Conservation (phyloP, 2,113 vertebrate species). For the Deroptyus accipitrinus region DNA sequence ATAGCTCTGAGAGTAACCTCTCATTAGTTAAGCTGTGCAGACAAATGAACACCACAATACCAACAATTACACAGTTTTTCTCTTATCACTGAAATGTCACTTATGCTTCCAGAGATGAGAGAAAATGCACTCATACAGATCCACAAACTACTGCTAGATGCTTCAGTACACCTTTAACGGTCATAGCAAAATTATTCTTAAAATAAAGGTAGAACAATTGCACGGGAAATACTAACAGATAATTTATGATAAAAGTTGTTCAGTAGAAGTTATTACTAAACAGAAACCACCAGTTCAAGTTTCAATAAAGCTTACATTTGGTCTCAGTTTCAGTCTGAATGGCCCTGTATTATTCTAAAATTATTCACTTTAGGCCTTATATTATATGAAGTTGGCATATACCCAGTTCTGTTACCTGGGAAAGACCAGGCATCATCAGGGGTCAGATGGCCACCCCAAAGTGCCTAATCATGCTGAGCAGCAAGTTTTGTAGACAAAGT, state of each 20-base stretch:
- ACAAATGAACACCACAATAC: neutral
- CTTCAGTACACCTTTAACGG: neutral
- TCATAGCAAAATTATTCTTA: neutral
- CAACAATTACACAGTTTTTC: neutral
- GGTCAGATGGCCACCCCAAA: neutral
- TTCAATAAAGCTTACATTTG: neutral
- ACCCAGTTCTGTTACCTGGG: neutral
- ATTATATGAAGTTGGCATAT: neutral
- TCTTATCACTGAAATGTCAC: neutral
- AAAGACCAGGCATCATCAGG: neutral
- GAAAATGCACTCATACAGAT: neutral
- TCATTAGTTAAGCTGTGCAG: neutral
- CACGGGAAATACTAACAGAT: neutral
- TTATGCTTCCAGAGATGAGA: neutral
- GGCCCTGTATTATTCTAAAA: neutral
- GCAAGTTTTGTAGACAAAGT: neutral
- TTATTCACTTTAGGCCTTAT: neutral
- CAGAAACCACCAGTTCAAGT: neutral
- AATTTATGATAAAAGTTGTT: neutral
- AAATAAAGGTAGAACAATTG: neutral
- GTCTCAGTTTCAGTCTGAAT: neutral
- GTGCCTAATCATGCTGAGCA: neutral
- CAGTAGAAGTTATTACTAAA: neutral
- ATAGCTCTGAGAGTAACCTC: neutral
- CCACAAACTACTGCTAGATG: neutral